Base-by-base conservation (phyloP, 2,888 invertebrate genomes). In the Lithophane socia region DNA sequence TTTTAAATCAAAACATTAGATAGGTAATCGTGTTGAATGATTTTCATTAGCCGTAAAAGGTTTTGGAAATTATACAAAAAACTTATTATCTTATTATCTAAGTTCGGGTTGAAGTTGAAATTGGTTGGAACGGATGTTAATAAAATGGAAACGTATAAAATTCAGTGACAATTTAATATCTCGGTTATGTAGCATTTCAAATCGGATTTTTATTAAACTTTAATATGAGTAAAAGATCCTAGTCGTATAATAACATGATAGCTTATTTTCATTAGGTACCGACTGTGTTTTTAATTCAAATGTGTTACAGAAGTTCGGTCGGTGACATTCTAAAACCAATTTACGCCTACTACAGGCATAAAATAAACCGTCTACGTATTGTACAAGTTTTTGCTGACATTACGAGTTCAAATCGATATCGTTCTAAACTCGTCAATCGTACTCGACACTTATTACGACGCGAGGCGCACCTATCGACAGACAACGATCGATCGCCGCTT, bases 341-440 rank as follows among this genome's bases (percentile, higher is more conserved):
- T 64, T 70, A 70, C 29, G 8, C 52, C 60, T 60, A n/a, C 24
- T 63, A 56, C 37, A 56, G 12, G 29, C 24, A 29, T 61, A 49
- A 84, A 73, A 71, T 58, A 65, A 75, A 80, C 65, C 12, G 13
- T 29, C 42, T 58, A 73, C 44, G 13, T 70, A 66, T 79, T 72
- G 61, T 67, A 64, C n/a, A 73, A 71, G 69, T 80, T 79, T 73
- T 49, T 63, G 58, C 58, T 63, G 70, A 78, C 60, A 65, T 82
- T 73, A 49, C 63, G 67, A 79, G 54, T 69, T 64, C 29, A 79
- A 82, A 87, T 78, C 74, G 75, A 78, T 81, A 70, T 78, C 75
- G 69, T 79, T 82, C 79, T 74, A 68, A 82, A 84, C 82, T 87
- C 83, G 80, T 88, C 87, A 84, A 87, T 88, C 78, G 85, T 73